Evolutionary conservation across 2,113 vertebrate genomes (phyloP).

Genomic region (Uria aalge): DNA sequence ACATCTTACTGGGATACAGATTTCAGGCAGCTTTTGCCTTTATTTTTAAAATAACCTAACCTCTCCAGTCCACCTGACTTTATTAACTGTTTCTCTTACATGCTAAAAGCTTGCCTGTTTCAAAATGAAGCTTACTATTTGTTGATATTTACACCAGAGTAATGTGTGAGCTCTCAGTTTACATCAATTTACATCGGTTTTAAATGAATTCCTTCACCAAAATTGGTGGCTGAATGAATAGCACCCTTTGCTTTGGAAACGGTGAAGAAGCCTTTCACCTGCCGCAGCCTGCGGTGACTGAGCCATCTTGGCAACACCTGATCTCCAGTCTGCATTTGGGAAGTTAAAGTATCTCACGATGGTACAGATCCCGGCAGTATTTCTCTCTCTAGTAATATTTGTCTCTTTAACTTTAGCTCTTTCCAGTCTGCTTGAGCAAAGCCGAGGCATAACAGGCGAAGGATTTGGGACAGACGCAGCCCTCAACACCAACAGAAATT

Average conservation of each 20-base stretch:
- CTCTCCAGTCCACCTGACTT: background rate
- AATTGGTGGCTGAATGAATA: background rate
- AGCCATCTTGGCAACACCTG: background rate
- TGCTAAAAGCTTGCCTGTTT: background rate
- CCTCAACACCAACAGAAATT: background rate
- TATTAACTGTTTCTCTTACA: background rate
- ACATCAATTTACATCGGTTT: background rate
- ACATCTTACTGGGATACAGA: background rate
- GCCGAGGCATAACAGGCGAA: background rate
- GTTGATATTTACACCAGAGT: background rate
- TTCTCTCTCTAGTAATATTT: background rate
- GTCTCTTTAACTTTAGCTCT: background rate
- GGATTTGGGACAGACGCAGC: background rate
- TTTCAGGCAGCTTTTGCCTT: background rate
- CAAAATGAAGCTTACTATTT: background rate
- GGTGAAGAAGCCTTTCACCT: background rate
- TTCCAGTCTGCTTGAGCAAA: background rate
- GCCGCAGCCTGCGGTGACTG: background rate
- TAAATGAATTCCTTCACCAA: background rate
- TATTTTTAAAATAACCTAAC: background rate
- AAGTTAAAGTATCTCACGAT: background rate
- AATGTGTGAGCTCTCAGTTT: background rate
- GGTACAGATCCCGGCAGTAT: background rate
- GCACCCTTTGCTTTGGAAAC: background rate
- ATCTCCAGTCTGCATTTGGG: background rate